Base-by-base conservation (phyloP, 2,797 vertebrate species). In the Cirrhinus mrigala region DNA sequence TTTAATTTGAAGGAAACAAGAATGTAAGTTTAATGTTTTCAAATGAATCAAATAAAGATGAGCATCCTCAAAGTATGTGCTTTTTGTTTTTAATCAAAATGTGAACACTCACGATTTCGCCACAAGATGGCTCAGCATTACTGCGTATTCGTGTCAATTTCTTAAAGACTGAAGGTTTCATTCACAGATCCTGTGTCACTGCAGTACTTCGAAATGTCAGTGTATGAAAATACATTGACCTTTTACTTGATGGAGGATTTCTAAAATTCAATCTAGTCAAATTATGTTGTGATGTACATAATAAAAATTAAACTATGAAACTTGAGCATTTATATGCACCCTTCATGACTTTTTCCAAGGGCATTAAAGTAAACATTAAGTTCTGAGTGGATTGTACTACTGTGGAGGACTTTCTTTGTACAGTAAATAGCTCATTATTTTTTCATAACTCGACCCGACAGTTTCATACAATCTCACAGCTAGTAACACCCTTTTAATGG, bases 71-170 rank as follows among this genome's bases (percentile, higher is more conserved):
- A 33, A 50, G 37, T 37, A 6, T 37, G 27, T 74, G 10, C 29
- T 37, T 18, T 5, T n/a, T 58, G 15, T 48, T 48, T 5, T 37
- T 29, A 5, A 9, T 64, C 11, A 16, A 70, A 11, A 6, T 37
- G 24, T 85, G 24, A 24, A 18, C 3, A 22, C 27, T 12, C 54
- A 16, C 40, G 37, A 22, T 60, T 8, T 24, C 1, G 16, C 83
- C 83, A 84, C 83, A 24, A 60, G 75, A 46, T 79, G 83, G 54
- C 75, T 79, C 83, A 18, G 9, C 37, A 11, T 58, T 15, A 12
- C 50, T 15, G 37, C 8, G 22, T n/a, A 29, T 60, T 46, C 2
- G 33, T 68, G 18, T 9, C 14, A 22, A 37, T 58, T 77, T n/a
- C 29, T 4, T 7, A 5, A 33, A 27, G 14, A 79, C 58, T 29